These are phyloP conservation scores for Acromyrmex heyeri DNA, from an alignment of 1,140 invertebrate genomes.

Conservation along the genomic window DNA sequence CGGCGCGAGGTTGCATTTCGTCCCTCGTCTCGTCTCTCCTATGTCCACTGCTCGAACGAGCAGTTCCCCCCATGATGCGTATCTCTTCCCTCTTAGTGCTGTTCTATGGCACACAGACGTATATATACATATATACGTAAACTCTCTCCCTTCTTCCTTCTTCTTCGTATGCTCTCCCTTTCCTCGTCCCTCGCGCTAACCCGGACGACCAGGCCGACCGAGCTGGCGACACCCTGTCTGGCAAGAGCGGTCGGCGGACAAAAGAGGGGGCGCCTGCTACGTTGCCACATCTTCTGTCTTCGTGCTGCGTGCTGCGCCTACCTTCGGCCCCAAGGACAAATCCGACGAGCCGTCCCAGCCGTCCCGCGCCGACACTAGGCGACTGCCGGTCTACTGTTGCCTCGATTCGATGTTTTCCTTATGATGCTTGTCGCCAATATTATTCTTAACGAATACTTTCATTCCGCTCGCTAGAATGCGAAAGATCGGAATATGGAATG, in stretches of 20 bases:
- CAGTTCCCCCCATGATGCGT: slow-evolving; percentile 63
- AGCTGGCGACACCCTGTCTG: slow-evolving; percentile 96
- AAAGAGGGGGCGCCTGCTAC: slow-evolving; percentile 84
- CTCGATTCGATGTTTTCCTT: slow-evolving; percentile 60
- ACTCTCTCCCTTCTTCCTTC: slow-evolving; percentile 66
- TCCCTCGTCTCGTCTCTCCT: slow-evolving; percentile 69
- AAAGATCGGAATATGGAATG: neutral
- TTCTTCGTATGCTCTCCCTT: slow-evolving; percentile 66
- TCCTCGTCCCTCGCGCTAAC: slow-evolving; percentile 83
- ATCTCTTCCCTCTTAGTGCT: slow-evolving; percentile 63
- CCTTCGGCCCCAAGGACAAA: slow-evolving; percentile 86
- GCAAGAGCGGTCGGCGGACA: slow-evolving; percentile 89
- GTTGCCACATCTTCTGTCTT: slow-evolving; percentile 89
- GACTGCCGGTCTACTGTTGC: slow-evolving; percentile 76
- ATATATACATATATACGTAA: slow-evolving; percentile 40
- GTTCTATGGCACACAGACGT: slow-evolving; percentile 61
- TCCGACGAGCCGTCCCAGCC: slow-evolving; percentile 82
- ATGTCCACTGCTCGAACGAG: slow-evolving; percentile 57
- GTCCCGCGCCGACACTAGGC: slow-evolving; percentile 83
- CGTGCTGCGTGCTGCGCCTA: slow-evolving; percentile 77
- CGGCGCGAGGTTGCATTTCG: slow-evolving; percentile 25
- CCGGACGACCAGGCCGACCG: slow-evolving; percentile 90
- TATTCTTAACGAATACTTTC: slow-evolving; percentile 52
- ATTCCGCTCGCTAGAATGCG: neutral
- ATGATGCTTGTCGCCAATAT: slow-evolving; percentile 65